A percentile compares a stretch with the other conserved stretches of the same genome.
These are phyloP conservation scores for Bembecia ichneumoniformis DNA, from an alignment of 2,888 invertebrate species.

Conservation along the genomic window DNA sequence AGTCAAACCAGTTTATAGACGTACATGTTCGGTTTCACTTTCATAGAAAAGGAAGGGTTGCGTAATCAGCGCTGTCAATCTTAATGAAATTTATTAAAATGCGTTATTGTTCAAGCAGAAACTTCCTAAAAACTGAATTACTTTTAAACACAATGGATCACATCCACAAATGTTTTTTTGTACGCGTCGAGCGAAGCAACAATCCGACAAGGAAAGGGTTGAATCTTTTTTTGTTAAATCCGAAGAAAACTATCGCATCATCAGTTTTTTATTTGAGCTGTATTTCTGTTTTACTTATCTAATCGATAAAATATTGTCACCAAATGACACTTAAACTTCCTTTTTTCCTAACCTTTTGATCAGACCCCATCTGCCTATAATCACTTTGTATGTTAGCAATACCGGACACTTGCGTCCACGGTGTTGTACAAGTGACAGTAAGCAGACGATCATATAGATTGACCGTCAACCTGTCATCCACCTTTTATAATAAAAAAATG, in stretches of 20 bases:
- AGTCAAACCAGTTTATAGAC: no score
- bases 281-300: constrained; percentile 32
- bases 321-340: constrained; percentile 26
- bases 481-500: not conserved
- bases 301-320: constrained; percentile 20
- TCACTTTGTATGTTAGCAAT: no score
- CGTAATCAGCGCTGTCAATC: constrained; percentile 64
- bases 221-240: constrained; percentile 38
- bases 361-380: no score
- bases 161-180: constrained; percentile 56
- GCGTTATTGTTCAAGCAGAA: constrained; percentile 64
- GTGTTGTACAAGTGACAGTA: no score
- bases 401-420: no score
- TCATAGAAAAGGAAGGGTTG: constrained; percentile 35
- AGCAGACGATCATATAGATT: no score
- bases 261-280: constrained; percentile 40
- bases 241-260: constrained; percentile 49
- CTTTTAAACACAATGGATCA: constrained; percentile 51
- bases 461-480: no score
- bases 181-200: constrained; percentile 45
- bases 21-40: not conserved
- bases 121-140: constrained; percentile 48
- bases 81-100: constrained; percentile 68
- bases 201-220: constrained; percentile 61
- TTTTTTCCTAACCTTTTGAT: not conserved